Conservation (phyloP, 2,113 vertebrate genomes). For the Axis porcinus region DNA sequence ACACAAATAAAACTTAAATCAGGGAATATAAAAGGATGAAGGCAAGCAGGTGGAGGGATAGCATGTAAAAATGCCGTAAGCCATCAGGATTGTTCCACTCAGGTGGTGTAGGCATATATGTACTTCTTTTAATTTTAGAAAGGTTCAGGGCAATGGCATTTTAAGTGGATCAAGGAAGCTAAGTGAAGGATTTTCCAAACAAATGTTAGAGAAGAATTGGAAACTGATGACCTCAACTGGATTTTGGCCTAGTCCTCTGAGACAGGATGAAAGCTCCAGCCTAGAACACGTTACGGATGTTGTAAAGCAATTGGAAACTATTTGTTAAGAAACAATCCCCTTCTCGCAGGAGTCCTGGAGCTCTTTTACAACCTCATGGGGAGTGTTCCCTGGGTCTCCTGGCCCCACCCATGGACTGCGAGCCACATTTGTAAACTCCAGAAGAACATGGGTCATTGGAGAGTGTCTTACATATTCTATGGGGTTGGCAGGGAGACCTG, state of each 20-base stretch:
- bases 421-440: conserved; percentile 37
- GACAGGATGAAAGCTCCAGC: not conserved
- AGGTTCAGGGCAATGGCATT: not conserved
- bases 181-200: conserved; percentile 28
- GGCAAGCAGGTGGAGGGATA: not conserved
- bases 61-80: not conserved
- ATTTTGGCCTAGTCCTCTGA: not conserved
- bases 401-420: not conserved
- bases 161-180: not conserved
- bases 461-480: not conserved
- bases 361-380: not conserved
- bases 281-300: not conserved
- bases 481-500: conserved; percentile 35
- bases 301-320: conserved; percentile 23
- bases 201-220: not conserved
- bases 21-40: not conserved
- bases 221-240: not conserved
- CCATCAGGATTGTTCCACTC: not conserved
- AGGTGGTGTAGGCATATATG: not conserved
- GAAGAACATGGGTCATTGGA: conserved; percentile 8
- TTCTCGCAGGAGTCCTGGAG: not conserved
- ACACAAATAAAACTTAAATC: not conserved
- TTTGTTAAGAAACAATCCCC: not conserved
- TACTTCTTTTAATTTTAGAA: not conserved
- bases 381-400: not conserved